Evolutionary conservation across 2,888 invertebrate species (phyloP), one percentile per base, ranked within the genome.

Genomic region (Actias luna): DNA sequence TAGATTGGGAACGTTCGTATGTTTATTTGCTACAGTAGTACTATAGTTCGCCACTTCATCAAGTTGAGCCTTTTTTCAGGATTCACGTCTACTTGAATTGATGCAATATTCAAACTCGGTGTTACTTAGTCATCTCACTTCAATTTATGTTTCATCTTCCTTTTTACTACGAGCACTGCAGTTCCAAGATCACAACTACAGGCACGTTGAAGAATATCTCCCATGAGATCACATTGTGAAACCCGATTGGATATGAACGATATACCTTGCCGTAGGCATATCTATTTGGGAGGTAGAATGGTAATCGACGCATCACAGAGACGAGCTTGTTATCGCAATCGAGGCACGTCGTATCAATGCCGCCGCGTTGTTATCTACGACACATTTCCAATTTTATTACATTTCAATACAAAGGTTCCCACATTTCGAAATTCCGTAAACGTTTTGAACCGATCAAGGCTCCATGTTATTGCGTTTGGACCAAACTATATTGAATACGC

Each of bases 351-450:
- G 46, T 50, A 50, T 50, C 46, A 50, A 50, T 50, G 3, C 46
- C 25, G 3, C 46, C 46, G 46, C 46, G n/a, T 50, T 50, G 46
- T 50, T 50, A 50, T 50, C 46, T 50, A 22, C 22, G 22, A 50
- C 46, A 50, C 46, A 50, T 50, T 25, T 50, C 46, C 22, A 50
- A 25, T 50, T 50, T 50, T 50, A 50, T 50, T 50, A 25, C 22
- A 4, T 50, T 50, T 50, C 25, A 50, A 50, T 50, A 50, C 46
- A 50, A 25, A 50, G 22, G 12, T 50, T 50, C 25, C 25, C 25
- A 50, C 46, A 50, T 50, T 50, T 50, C 46, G 22, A 25, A 50
- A 50, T 25, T 22, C 46, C 25, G 22, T 12, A 25, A 50, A 12
- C 46, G 25, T 50, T 50, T 50, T 50, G 25, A 25, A 50, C 10